Percentiles rank a stretch among this genome's conserved stretches.
Conservation (phyloP, 1,140 invertebrate genomes). For the Ridgeia piscesae region DNA sequence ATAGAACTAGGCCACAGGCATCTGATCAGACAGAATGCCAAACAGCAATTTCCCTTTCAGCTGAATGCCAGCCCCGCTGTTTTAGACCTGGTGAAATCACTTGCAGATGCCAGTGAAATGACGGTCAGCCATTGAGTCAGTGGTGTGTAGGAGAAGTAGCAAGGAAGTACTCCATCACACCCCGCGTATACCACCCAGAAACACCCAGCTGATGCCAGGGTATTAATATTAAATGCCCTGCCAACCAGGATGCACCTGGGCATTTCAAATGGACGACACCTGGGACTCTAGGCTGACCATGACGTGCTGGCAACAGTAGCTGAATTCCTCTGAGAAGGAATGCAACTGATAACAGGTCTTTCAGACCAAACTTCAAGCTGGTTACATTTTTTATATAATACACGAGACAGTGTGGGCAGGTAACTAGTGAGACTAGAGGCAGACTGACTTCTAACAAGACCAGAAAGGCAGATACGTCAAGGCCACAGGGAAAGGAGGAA, state of each 20-base stretch:
- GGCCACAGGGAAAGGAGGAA: too few relatives aligned
- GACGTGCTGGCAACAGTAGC: not conserved
- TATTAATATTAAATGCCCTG: not conserved
- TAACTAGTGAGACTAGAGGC: too few relatives aligned
- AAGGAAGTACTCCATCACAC: not conserved
- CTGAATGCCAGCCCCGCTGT: not conserved
- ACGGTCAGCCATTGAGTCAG: not conserved
- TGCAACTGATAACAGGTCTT: not conserved
- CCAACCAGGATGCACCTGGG: not conserved
- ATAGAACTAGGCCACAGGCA: not conserved
- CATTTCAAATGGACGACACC: not conserved
- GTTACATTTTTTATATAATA: not conserved
- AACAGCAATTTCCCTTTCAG: not conserved
- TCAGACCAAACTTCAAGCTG: not conserved
- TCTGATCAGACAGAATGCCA: not conserved
- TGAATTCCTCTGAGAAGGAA: not conserved
- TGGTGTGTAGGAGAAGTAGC: not conserved
- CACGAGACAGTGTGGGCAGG: too few relatives aligned
- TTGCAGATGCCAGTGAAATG: not conserved
- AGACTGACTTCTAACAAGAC: too few relatives aligned
- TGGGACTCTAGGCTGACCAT: not conserved
- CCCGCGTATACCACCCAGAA: not conserved
- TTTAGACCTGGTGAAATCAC: not conserved
- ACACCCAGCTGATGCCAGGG: not conserved
- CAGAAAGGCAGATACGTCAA: too few relatives aligned